Evolutionary conservation across 2,888 invertebrate genomes (phyloP).

Genomic region (Sialis lutaria): DNA sequence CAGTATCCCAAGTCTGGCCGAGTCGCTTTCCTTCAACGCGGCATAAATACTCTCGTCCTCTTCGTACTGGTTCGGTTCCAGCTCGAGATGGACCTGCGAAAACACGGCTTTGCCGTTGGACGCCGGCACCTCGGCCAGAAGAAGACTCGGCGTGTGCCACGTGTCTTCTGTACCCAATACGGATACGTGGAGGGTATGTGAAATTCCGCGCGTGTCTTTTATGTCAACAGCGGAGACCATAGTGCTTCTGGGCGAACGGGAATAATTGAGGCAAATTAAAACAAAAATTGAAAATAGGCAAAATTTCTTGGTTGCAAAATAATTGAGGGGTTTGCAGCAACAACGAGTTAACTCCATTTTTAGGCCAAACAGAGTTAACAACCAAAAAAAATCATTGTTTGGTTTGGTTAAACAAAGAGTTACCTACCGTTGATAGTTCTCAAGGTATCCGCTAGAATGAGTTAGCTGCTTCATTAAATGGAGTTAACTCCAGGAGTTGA

Average conservation of each 20-base stretch:
- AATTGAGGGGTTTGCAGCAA: too few species aligned
- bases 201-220: conserved; percentile 29
- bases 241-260: conserved; percentile 14
- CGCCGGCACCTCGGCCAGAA: conserved; percentile 46
- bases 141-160: conserved; percentile 70
- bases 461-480: too few species aligned
- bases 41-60: conserved; percentile 38
- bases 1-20: conserved; percentile 60
- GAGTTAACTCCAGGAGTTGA: too few species aligned
- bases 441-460: too few species aligned
- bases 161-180: conserved; percentile 71
- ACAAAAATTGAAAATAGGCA: too few species aligned
- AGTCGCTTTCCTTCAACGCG: conserved; percentile 41
- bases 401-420: too few species aligned
- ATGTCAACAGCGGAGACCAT: conserved; percentile 24
- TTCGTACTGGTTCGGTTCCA: conserved; percentile 50
- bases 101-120: conserved; percentile 61
- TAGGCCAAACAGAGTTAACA: too few species aligned
- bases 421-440: too few species aligned
- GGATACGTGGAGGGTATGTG: conserved; percentile 55
- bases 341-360: too few species aligned
- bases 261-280: too few species aligned
- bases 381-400: too few species aligned
- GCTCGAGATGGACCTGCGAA: conserved; percentile 70
- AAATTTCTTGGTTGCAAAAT: too few species aligned